Conservation (phyloP, 2,797 vertebrate genomes). For the Etheostoma nigrum region DNA sequence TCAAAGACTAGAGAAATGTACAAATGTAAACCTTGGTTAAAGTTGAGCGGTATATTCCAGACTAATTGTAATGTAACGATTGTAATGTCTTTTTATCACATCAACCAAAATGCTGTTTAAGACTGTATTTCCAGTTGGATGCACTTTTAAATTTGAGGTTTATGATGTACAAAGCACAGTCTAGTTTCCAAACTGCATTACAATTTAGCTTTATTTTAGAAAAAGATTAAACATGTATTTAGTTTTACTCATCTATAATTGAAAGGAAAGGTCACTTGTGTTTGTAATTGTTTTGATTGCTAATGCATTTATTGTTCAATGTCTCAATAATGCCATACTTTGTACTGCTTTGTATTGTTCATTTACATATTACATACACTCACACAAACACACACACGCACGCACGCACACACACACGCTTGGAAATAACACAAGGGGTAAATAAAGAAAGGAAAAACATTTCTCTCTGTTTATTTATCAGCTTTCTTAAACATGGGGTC, state of each 20-base stretch:
- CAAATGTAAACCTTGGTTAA: too few species aligned
- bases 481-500: slow-evolving; percentile 65
- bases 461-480: slow-evolving; percentile 79
- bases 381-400: too few species aligned
- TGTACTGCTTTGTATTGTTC: too few species aligned
- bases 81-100: neutral
- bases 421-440: slow-evolving; percentile 26
- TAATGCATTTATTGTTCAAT: neutral
- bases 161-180: neutral
- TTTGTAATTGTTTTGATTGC: neutral
- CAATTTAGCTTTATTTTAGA: neutral
- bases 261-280: neutral
- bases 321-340: neutral
- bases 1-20: too few species aligned
- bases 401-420: slow-evolving; percentile 3
- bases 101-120: too few species aligned
- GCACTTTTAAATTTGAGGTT: neutral
- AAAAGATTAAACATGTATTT: neutral
- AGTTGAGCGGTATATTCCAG: too few species aligned
- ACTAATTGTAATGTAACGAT: too few species aligned
- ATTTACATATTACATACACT: too few species aligned
- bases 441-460: slow-evolving; percentile 83
- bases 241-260: neutral
- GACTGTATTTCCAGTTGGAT: neutral
- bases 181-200: neutral